These are phyloP conservation scores for Andricus quercusramuli DNA, from an alignment of 2,888 invertebrate genomes.

Conservation along the genomic window DNA sequence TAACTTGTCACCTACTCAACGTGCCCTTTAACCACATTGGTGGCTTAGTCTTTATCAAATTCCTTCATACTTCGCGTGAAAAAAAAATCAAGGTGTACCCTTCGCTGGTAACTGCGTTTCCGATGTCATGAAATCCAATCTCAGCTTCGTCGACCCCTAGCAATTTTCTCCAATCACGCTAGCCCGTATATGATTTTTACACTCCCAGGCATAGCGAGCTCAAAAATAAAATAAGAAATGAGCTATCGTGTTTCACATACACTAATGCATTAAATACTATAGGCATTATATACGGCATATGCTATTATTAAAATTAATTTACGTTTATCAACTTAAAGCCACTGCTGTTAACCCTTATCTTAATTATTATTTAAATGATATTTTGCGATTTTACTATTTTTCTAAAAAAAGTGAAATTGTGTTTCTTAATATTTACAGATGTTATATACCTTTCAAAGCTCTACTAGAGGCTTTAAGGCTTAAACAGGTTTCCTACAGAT, in stretches of 20 bases:
- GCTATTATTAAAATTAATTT: not conserved
- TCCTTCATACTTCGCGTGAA: not conserved
- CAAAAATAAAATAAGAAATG: not conserved
- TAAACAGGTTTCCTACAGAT: too few species aligned
- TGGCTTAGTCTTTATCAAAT: not conserved
- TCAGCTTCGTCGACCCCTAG: slow-evolving; percentile 43
- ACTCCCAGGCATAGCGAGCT: not conserved
- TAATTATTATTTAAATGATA: not conserved
- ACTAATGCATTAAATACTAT: not conserved
- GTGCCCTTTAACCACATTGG: not conserved
- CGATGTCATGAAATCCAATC: slow-evolving; percentile 46
- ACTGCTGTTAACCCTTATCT: not conserved
- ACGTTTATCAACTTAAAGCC: not conserved
- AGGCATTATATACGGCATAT: not conserved
- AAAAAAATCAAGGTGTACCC: not conserved
- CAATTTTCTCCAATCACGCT: slow-evolving; percentile 47
- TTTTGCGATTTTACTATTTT: not conserved
- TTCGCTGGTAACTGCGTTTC: not conserved
- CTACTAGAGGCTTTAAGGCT: too few species aligned
- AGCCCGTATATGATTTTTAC: slow-evolving; percentile 7
- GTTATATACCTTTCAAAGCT: not conserved
- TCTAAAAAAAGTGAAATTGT: not conserved
- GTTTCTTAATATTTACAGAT: not conserved
- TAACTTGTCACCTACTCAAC: not conserved
- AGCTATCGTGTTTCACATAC: not conserved